Percentiles rank a stretch among this genome's conserved stretches.
Evolutionary conservation across 1,140 invertebrate species (phyloP).

Genomic region (Drosophila aff.): DNA sequence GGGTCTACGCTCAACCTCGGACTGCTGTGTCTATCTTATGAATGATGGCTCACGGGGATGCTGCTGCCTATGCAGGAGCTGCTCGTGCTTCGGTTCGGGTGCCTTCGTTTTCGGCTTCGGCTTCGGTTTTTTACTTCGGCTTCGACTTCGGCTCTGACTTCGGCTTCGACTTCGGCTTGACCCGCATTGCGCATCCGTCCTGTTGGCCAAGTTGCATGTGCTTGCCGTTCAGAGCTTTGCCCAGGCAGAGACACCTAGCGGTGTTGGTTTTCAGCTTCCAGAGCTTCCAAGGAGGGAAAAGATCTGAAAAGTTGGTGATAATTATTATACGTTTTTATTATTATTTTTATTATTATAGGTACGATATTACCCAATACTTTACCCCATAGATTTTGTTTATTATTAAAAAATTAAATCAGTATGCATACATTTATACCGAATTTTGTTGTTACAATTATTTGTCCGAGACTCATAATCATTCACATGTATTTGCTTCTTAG

Average conservation of each 20-base stretch:
- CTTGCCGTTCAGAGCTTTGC: not conserved
- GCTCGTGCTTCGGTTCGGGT: slow-evolving; percentile 1
- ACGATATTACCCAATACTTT: too few species aligned
- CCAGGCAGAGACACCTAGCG: slow-evolving; percentile 4
- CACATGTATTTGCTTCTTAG: too few species aligned
- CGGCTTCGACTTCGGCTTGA: slow-evolving; percentile 24
- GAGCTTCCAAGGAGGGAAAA: not conserved
- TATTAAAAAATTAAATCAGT: too few species aligned
- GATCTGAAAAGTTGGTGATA: not conserved
- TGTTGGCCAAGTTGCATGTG: slow-evolving; percentile 20
- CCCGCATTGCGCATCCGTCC: slow-evolving; percentile 41
- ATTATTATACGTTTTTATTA: not conserved
- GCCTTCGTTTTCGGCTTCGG: slow-evolving; percentile 11
- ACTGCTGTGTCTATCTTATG: slow-evolving; percentile 41
- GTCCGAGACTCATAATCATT: too few species aligned
- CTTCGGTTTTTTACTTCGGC: slow-evolving; percentile 11
- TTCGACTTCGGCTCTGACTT: slow-evolving; percentile 4
- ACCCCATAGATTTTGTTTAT: too few species aligned
- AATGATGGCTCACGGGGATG: slow-evolving; percentile 28
- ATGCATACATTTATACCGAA: too few species aligned
- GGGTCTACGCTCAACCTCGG: slow-evolving; percentile 27
- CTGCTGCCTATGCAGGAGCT: slow-evolving; percentile 17
- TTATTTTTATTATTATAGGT: too few species aligned
- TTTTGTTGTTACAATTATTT: too few species aligned
- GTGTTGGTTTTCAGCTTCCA: not conserved